phyloP scores from a whole-genome alignment of 2,797 vertebrate species.

The Amniataba percoides region DNA sequence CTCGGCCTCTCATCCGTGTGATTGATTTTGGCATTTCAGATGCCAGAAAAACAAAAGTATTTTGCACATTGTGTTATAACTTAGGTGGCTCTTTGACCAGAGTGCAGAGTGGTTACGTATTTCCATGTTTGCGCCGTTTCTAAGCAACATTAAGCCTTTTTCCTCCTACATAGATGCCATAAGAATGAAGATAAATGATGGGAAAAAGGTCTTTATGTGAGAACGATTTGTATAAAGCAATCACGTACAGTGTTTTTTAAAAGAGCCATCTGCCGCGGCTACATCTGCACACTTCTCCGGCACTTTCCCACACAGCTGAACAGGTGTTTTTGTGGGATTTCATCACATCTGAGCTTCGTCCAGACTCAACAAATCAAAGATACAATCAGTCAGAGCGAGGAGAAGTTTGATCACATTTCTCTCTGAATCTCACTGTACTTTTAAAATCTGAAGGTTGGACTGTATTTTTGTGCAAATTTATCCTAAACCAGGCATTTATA shows the following conservation, averaged over 20 bases:
- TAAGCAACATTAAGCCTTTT: background rate
- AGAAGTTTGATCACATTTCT: background rate
- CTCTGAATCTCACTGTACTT: background rate
- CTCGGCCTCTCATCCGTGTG: background rate
- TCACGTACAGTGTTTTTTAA: background rate
- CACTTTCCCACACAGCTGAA: background rate
- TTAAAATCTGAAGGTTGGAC: background rate
- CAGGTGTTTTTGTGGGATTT: slow-evolving; percentile 9
- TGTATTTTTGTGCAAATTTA: background rate
- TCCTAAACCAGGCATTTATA: background rate
- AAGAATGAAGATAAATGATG: background rate
- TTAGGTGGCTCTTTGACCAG: background rate
- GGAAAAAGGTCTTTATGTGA: background rate
- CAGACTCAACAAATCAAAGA: slow-evolving; percentile 8
- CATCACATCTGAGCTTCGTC: background rate
- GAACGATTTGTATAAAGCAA: too few species aligned
- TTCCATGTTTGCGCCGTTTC: background rate
- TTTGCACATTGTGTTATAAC: background rate
- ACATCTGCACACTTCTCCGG: background rate
- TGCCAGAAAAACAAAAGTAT: too few species aligned
- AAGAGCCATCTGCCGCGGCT: background rate
- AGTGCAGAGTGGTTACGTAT: background rate
- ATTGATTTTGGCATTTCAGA: slow-evolving; percentile 17
- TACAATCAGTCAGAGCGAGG: background rate
- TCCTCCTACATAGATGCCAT: too few species aligned